Conservation (phyloP, 2,113 vertebrate genomes). For the Pelobates fuscus region DNA sequence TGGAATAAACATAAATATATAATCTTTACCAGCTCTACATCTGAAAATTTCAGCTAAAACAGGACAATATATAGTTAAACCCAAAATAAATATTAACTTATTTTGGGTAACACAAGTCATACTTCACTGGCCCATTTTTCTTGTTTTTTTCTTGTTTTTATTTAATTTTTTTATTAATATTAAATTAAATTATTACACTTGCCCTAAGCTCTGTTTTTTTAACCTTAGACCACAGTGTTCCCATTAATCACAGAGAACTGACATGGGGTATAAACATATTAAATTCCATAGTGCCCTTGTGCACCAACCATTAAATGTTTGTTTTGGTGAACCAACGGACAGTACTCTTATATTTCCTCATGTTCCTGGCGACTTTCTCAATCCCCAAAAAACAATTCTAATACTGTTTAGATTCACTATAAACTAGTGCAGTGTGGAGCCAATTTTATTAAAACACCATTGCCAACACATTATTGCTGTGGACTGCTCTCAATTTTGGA, state of each 20-base stretch:
- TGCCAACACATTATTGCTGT: slow-evolving; percentile 18
- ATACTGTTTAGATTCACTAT: slow-evolving; percentile 9
- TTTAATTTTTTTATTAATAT: too few species aligned
- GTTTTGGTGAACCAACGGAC: not conserved
- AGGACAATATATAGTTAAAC: too few species aligned
- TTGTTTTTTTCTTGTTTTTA: too few species aligned
- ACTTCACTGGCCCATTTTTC: too few species aligned
- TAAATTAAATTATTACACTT: too few species aligned
- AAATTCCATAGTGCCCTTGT: not conserved
- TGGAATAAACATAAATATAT: too few species aligned
- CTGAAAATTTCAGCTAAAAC: too few species aligned
- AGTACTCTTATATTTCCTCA: not conserved
- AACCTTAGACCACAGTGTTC: not conserved
- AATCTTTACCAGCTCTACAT: too few species aligned
- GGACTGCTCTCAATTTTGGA: slow-evolving; percentile 1
- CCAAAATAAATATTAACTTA: too few species aligned
- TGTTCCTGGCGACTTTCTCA: not conserved
- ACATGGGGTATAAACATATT: slow-evolving; percentile 13
- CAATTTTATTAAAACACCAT: slow-evolving; percentile 20
- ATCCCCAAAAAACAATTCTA: not conserved
- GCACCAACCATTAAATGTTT: not conserved
- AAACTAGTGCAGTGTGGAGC: slow-evolving; percentile 4
- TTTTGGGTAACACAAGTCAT: too few species aligned
- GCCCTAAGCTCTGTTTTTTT: not conserved
- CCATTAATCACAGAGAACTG: slow-evolving; percentile 2